A percentile compares a stretch with the other conserved stretches of the same genome.
These are phyloP conservation scores for Pan paniscus DNA, from an alignment of 2,113 vertebrate genomes.

Conservation along the genomic window DNA sequence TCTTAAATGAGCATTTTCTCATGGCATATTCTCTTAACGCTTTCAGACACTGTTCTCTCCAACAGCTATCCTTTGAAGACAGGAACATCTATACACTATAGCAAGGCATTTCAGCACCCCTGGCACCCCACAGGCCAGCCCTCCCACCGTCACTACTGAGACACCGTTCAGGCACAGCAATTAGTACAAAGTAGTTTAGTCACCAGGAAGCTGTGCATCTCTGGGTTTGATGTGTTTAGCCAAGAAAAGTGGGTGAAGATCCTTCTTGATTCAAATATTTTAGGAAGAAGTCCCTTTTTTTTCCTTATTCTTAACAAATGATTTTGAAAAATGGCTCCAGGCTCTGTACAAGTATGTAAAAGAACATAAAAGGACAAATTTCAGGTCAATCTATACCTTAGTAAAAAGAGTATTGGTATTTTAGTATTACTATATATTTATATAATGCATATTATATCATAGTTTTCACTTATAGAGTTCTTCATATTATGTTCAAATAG, in stretches of 20 bases:
- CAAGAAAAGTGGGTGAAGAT: neutral
- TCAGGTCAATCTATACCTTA: neutral
- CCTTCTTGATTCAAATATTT: neutral
- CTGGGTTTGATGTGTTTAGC: neutral
- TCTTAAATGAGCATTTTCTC: slow-evolving; percentile 36
- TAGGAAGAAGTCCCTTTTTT: neutral
- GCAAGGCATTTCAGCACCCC: neutral
- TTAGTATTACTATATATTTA: neutral
- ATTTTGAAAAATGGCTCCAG: neutral
- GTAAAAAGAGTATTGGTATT: neutral
- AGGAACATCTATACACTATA: neutral
- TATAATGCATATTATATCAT: neutral
- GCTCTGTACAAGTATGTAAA: neutral
- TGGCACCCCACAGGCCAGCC: neutral
- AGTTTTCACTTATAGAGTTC: neutral
- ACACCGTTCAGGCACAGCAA: neutral
- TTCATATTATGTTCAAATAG: neutral
- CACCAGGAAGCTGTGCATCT: neutral
- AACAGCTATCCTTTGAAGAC: neutral
- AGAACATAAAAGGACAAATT: neutral
- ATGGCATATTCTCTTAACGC: neutral
- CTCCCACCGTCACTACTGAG: neutral
- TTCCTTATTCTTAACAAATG: neutral
- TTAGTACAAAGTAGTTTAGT: neutral
- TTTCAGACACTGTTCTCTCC: neutral